Evolutionary conservation across 2,797 vertebrate genomes (phyloP).

Genomic region (Crenichthys baileyi): DNA sequence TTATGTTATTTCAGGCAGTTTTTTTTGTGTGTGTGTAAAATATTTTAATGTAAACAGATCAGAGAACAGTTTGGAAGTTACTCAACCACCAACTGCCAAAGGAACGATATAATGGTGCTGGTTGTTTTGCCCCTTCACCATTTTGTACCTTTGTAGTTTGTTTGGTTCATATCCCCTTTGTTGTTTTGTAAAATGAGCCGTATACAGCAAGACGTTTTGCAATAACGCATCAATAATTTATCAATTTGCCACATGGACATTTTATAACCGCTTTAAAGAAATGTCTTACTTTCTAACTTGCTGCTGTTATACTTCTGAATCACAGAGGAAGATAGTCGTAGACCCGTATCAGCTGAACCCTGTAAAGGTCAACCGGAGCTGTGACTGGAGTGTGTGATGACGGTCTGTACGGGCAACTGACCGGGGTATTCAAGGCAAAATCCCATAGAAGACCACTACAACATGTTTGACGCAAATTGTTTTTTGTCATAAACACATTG

Average conservation of each 20-base stretch:
- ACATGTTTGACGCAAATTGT: not conserved
- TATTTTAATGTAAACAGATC: slow-evolving; percentile 38
- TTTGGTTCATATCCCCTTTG: not conserved
- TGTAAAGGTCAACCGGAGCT: not conserved
- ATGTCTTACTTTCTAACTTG: not conserved
- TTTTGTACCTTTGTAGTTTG: not conserved
- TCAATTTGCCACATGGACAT: not conserved
- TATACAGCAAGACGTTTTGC: not conserved
- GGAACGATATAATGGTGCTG: not conserved
- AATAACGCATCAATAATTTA: not conserved
- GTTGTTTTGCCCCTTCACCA: not conserved
- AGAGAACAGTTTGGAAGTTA: slow-evolving; percentile 30
- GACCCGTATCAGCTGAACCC: not conserved
- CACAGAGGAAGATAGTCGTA: not conserved
- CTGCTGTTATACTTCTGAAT: not conserved
- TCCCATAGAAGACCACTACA: not conserved
- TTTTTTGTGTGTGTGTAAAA: not conserved
- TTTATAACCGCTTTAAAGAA: not conserved
- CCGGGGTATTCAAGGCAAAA: too few species aligned
- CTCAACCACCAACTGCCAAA: slow-evolving; percentile 9
- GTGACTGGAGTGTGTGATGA: not conserved
- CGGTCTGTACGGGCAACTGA: not conserved
- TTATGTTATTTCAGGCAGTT: not conserved
- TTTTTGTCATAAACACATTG: not conserved
- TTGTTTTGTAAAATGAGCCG: not conserved